Evolutionary conservation across 2,113 vertebrate genomes (phyloP), one percentile per base, ranked within the genome.

Genomic region (rabbit (Oryctolagus cuniculus)): DNA sequence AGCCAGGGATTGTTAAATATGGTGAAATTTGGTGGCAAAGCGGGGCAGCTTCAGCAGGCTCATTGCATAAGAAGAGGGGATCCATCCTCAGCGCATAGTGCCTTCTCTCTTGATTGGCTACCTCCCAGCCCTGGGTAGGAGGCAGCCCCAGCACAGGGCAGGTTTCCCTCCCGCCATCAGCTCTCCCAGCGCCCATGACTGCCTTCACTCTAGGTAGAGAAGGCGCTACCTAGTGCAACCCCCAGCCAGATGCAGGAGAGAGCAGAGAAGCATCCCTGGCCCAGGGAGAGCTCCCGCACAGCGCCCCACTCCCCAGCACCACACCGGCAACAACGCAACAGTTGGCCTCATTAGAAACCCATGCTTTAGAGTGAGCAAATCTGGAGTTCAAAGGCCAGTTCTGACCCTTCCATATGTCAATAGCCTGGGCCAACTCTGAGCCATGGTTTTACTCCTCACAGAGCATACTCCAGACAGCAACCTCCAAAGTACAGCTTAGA

Each of bases 401-500:
- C 66, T 17, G 51, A 61, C 2, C 6, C 34, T 70, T 51, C 25
- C 38, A 84, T 16, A 7, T 19, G 6, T n/a, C 5, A 31, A n/a
- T 27, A 31, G 67, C 53, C 75, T 72, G 25, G 38, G 53, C 31
- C n/a, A 36, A n/a, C 27, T 67, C 44, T 38, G 15, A 85, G 69
- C 58, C 44, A 31, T 17, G 2, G 13, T 69, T 67, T 75, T 53
- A 44, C 79, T 89, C 31, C 64, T 75, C 77, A 34, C 63, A 75
- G 69, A 92, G 92, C 38, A 24, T 69, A 22, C 73, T 53, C n/a
- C 34, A 78, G 55, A 89, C 24, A 58, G 31, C 13, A 72, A 79
- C 74, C 63, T 67, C 77, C 61, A 89, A 55, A 94, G 87, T 27
- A 75, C 91, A 72, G 22, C 21, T 36, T 29, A 91, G 80, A 75